Percentiles rank a stretch among this genome's conserved stretches.
Evolutionary conservation across 2,888 invertebrate species (phyloP).

Genomic region (Tetragonisca angustula): DNA sequence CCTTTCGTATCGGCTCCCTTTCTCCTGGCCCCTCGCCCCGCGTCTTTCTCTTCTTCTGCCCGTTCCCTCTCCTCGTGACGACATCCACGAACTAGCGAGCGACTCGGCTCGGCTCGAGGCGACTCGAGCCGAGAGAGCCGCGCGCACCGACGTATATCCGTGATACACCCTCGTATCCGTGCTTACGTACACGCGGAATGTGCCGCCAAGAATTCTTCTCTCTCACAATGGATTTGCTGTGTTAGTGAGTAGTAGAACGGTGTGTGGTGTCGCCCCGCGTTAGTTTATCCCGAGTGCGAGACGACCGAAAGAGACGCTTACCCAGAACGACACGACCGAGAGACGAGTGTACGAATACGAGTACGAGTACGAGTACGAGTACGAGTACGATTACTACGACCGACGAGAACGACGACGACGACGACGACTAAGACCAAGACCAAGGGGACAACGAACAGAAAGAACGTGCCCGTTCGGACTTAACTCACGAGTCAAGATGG

Average conservation of each 20-base stretch:
- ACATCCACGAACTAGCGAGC: conserved; percentile 70
- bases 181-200: conserved; percentile 77
- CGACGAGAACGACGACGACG: conserved; percentile 9
- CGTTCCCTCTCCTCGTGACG: conserved; percentile 70
- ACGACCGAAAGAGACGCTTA: conserved; percentile 44
- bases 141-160: conserved; percentile 39
- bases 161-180: conserved; percentile 56
- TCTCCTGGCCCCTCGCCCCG: conserved; percentile 41
- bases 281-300: conserved; percentile 44
- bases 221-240: conserved; percentile 79
- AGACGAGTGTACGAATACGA: conserved; percentile 13
- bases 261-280: conserved; percentile 39
- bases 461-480: conserved; percentile 58
- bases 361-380: background rate
- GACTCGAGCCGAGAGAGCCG: conserved; percentile 46
- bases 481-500: conserved; percentile 70
- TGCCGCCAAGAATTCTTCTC: conserved; percentile 78
- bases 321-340: conserved; percentile 33
- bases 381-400: conserved; percentile 10
- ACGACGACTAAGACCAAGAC: conserved; percentile 42
- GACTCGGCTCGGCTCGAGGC: conserved; percentile 58
- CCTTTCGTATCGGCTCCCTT: conserved; percentile 61
- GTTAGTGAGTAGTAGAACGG: conserved; percentile 72
- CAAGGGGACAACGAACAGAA: conserved; percentile 41
- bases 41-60: conserved; percentile 63